Evolutionary conservation across 2,888 invertebrate species (phyloP).

Genomic region (Thelaira solivaga): DNA sequence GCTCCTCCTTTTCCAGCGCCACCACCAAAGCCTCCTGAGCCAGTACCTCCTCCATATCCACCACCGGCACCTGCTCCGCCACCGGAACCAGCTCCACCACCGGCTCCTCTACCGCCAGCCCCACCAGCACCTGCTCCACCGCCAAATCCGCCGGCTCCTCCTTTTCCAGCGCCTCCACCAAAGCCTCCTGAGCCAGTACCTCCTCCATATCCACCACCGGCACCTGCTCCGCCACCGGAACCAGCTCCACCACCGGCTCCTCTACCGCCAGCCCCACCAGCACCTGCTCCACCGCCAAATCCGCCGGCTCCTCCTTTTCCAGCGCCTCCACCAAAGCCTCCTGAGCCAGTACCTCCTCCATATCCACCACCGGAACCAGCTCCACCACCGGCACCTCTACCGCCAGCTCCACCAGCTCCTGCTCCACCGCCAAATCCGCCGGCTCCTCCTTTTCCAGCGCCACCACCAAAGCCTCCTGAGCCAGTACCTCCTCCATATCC

Average conservation of each 20-base stretch:
- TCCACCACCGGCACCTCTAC: constrained; percentile 46
- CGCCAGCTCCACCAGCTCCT: constrained; percentile 63
- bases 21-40: constrained; percentile 41
- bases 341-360: constrained; percentile 53
- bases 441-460: constrained; percentile 51
- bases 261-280: constrained; percentile 57
- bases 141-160: constrained; percentile 54
- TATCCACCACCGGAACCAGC: constrained; percentile 33
- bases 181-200: constrained; percentile 49
- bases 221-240: constrained; percentile 42
- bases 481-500: too few relatives aligned
- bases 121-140: constrained; percentile 38
- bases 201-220: constrained; percentile 55
- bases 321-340: constrained; percentile 65
- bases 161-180: constrained; percentile 61
- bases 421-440: constrained; percentile 27
- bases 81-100: too few relatives aligned
- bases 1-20: constrained; percentile 53
- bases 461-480: constrained; percentile 43
- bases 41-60: too few relatives aligned
- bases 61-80: constrained; percentile 66
- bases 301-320: constrained; percentile 43
- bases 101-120: constrained; percentile 68
- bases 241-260: constrained; percentile 54
- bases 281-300: too few relatives aligned